Evolutionary conservation across 2,888 invertebrate species (phyloP), one percentile per base, ranked within the genome.

Genomic region (Lepetodrilus schrolli): DNA sequence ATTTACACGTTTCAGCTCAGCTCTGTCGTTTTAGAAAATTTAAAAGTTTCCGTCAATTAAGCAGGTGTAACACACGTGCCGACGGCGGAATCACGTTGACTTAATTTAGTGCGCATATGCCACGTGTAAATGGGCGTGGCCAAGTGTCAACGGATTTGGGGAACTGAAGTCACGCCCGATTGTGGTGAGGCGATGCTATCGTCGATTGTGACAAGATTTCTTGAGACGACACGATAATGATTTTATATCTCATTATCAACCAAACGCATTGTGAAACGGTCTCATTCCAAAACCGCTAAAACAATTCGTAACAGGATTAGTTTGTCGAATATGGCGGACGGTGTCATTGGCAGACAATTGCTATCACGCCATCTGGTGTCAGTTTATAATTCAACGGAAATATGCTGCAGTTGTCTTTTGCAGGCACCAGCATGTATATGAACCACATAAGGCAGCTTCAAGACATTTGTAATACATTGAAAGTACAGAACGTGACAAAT

Each of bases 1-100:
- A 17, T 58, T 58, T 58, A 58, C 58, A 58, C n/a, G 17, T 58
- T 58, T 58, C 10, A 17, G 0, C 58, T 58, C 34, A 17, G 58
- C 58, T 58, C 17, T 58, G 58, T 58, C 58, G 30, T 30, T 58
- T 34, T 58, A 58, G 58, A 2, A 58, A 58, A 58, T 58, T 58
- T 58, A 58, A 58, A 58, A 58, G 58, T 58, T 58, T 58, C 7
- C 13, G 58, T 23, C 58, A 34, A 58, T 34, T 58, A 34, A 58
- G 30, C 58, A 58, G 58, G 58, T 58, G 58, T 58, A 23, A 30
- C 2, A 23, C 58, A 58, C 30, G 58, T 58, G 58, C 7, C 34
- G 17, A 7, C 3, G 34, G 26, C 58, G 34, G 26, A 58, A 30
- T 23, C 58, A 58, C 58, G 58, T 58, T 26, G 26, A 26, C 30